Base-by-base conservation (phyloP, 2,113 vertebrate genomes). In the Corythaeola cristata region DNA sequence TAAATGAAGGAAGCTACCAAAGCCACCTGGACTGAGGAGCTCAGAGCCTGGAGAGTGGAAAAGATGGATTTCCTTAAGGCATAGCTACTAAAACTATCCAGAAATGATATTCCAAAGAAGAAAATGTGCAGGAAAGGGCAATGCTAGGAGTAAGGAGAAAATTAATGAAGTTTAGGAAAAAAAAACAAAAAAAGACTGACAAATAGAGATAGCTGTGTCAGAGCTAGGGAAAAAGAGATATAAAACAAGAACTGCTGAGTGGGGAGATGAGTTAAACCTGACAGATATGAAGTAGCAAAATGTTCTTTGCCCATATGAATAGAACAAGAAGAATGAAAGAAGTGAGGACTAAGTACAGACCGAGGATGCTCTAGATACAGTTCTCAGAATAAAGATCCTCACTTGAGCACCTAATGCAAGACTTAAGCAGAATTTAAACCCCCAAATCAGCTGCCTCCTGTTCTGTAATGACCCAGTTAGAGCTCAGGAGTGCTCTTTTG, bases 161-260 rank as follows among this genome's bases (percentile, higher is more conserved):
- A 83, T 45, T 86, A 89, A 83, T 59, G 69, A 59, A 8, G n/a
- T 37, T 89, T 85, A 52, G 20, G 9, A 28, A 30, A 45, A 67
- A 41, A n/a, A 28, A 30, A 45, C 63, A 41, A n/a, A 33, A 81
- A 35, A 30, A 64, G 24, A 8, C 55, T 93, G 85, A 89, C 59
- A 90, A 85, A 92, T 60, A 66, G 55, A 80, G 47, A 59, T 5
- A 95, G 56, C 52, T 92, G 56, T 68, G 30, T 50, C 84, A 82
- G 64, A 92, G 23, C 30, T 6, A 81, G 30, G 44, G 73, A 81
- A 92, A 59, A 17, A 5, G 20, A 77, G n/a, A 89, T 27, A 11
- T 67, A 93, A 92, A 95, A 90, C 81, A n/a, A 92, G 72, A 92
- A 67, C 64, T 87, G 47, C 68, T 78, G 69, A 87, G 73, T 28